A percentile compares a stretch with the other conserved stretches of the same genome.
Evolutionary conservation across 2,797 vertebrate species (phyloP).

Genomic region (Acanthopagrus latus): DNA sequence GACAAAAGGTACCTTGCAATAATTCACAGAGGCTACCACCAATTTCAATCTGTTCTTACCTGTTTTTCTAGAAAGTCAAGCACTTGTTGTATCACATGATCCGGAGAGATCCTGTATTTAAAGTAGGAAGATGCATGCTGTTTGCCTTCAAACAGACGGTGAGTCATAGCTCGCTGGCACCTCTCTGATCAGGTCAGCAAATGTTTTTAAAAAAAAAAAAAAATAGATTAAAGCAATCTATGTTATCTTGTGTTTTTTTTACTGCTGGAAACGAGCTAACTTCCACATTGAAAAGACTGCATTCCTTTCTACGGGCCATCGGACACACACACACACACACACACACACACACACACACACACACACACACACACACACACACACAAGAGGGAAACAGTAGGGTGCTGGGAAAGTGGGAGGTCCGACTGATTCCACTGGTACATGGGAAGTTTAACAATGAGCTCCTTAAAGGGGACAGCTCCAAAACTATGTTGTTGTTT

Average conservation of each 20-base stretch:
- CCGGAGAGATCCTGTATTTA: slow-evolving; percentile 85
- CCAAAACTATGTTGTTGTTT: background rate
- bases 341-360: background rate
- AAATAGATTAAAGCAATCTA: background rate
- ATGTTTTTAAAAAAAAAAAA: background rate
- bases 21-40: background rate
- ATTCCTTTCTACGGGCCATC: background rate
- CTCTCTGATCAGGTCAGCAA: background rate
- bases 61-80: slow-evolving; percentile 82
- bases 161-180: slow-evolving; percentile 73
- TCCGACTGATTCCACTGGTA: background rate
- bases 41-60: slow-evolving; percentile 64
- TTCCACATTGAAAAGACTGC: background rate
- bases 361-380: slow-evolving; percentile 5
- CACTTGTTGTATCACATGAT: slow-evolving; percentile 79
- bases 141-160: slow-evolving; percentile 84
- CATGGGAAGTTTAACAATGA: slow-evolving; percentile 45
- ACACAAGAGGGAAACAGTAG: background rate
- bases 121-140: slow-evolving; percentile 83
- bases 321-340: background rate
- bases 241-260: background rate
- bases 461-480: slow-evolving; percentile 48
- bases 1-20: background rate
- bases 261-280: background rate
- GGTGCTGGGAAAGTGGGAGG: slow-evolving; percentile 25